Evolutionary conservation across 2,797 vertebrate species (phyloP).

Genomic region (Argentina silus): DNA sequence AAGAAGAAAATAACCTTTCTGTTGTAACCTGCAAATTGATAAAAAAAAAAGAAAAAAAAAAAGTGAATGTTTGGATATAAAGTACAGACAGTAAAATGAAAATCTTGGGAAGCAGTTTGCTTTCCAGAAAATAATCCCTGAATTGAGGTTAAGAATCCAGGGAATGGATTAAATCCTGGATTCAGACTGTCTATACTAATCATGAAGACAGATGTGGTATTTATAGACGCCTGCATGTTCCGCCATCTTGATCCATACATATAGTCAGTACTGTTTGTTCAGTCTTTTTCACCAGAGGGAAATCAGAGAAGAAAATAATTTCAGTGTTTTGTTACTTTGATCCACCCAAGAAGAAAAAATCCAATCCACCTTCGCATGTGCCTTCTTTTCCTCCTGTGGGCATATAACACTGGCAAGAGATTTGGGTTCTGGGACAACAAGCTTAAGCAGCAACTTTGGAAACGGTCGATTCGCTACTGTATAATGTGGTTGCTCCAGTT

Average conservation of each 20-base stretch:
- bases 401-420: slow-evolving; percentile 25
- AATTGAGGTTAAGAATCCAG: slow-evolving; percentile 24
- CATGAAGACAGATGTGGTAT: neutral
- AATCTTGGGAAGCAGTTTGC: slow-evolving; percentile 17
- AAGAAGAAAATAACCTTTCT: neutral
- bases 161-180: slow-evolving; percentile 25
- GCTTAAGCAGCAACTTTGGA: slow-evolving; percentile 25
- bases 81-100: neutral
- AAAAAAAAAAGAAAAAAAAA: no score
- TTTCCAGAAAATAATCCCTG: slow-evolving; percentile 29
- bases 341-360: slow-evolving; percentile 9
- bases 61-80: neutral
- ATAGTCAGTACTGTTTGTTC: slow-evolving; percentile 1
- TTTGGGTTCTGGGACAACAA: slow-evolving; percentile 20
- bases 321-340: slow-evolving; percentile 18
- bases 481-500: neutral
- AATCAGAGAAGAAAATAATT: neutral
- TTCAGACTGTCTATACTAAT: neutral
- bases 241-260: slow-evolving; percentile 14
- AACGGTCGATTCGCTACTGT: neutral
- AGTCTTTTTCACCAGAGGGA: neutral
- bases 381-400: slow-evolving; percentile 19
- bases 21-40: neutral
- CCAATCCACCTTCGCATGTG: slow-evolving; percentile 18
- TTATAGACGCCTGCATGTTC: slow-evolving; percentile 7